Percentiles rank a stretch among this genome's conserved stretches.
Evolutionary conservation across 2,888 invertebrate genomes (phyloP).

Genomic region (Meganola albula): DNA sequence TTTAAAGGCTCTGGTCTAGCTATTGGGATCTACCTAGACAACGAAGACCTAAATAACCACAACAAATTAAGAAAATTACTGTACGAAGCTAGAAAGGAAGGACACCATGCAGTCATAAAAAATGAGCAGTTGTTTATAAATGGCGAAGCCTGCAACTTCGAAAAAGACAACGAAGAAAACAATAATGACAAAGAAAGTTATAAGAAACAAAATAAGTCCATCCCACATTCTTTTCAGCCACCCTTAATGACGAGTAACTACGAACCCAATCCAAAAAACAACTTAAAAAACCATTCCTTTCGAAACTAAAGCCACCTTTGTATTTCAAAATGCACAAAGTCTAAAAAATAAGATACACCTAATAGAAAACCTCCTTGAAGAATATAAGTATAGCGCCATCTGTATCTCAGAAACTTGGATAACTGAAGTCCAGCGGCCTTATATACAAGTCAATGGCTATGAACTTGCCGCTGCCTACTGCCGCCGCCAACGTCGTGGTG

Average conservation of each 20-base stretch:
- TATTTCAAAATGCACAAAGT: conserved; percentile 1
- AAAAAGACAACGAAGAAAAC: neutral
- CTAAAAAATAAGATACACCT: conserved; percentile 2
- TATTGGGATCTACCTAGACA: no score
- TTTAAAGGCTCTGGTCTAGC: no score
- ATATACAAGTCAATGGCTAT: conserved; percentile 5
- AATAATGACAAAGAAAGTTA: neutral
- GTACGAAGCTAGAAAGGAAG: no score
- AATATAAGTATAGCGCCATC: conserved; percentile 4
- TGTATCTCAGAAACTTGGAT: conserved; percentile 14
- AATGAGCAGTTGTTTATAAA: no score
- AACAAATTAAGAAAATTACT: no score
- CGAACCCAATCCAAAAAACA: neutral
- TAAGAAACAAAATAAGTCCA: no score
- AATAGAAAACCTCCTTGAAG: conserved; percentile 3
- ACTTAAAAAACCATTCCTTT: neutral
- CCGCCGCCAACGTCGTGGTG: conserved; percentile 6
- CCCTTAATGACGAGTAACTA: neutral
- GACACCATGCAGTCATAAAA: neutral
- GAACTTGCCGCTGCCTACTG: conserved; percentile 6
- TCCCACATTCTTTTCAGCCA: no score
- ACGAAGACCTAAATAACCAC: no score
- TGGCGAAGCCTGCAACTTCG: neutral
- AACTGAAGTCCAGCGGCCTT: conserved; percentile 3
- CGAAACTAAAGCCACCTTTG: neutral